These are phyloP conservation scores for Aphrophora alni DNA, from an alignment of 2,888 invertebrate genomes.

Conservation along the genomic window DNA sequence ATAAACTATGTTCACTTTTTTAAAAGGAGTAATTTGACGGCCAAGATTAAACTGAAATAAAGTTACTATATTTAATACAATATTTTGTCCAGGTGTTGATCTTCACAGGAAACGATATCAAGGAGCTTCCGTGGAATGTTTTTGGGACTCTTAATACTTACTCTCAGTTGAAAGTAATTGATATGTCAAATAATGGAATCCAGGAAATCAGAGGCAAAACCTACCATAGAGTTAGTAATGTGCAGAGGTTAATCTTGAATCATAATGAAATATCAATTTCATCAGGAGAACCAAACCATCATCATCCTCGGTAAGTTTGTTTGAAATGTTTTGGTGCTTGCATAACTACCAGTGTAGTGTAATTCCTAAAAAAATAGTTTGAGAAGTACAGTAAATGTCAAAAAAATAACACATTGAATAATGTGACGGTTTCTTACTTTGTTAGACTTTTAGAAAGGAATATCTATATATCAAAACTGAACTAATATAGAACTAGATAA, in stretches of 20 bases:
- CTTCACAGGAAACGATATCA: constrained; percentile 72
- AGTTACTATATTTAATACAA: not conserved
- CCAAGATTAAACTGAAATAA: too few species aligned
- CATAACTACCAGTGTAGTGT: too few species aligned
- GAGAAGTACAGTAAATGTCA: too few species aligned
- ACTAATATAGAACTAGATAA: too few species aligned
- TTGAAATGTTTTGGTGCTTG: too few species aligned
- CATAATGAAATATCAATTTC: constrained; percentile 73
- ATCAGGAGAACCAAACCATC: constrained; percentile 61
- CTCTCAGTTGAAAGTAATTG: constrained; percentile 67
- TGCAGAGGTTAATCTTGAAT: constrained; percentile 71
- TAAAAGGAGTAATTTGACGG: constrained; percentile 3
- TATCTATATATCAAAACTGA: too few species aligned
- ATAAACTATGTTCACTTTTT: constrained; percentile 1
- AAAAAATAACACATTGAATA: too few species aligned
- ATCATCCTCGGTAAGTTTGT: constrained; percentile 62
- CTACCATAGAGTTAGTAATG: constrained; percentile 74
- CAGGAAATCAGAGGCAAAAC: constrained; percentile 74
- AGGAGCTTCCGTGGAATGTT: constrained; percentile 71
- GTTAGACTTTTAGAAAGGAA: too few species aligned
- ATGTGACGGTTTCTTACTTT: too few species aligned
- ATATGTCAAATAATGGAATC: constrained; percentile 77
- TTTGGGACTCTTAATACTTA: constrained; percentile 70
- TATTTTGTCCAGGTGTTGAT: constrained; percentile 64
- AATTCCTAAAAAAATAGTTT: too few species aligned